Conservation (phyloP, 1,140 invertebrate species). For the Schlechtendalia chinensis region DNA sequence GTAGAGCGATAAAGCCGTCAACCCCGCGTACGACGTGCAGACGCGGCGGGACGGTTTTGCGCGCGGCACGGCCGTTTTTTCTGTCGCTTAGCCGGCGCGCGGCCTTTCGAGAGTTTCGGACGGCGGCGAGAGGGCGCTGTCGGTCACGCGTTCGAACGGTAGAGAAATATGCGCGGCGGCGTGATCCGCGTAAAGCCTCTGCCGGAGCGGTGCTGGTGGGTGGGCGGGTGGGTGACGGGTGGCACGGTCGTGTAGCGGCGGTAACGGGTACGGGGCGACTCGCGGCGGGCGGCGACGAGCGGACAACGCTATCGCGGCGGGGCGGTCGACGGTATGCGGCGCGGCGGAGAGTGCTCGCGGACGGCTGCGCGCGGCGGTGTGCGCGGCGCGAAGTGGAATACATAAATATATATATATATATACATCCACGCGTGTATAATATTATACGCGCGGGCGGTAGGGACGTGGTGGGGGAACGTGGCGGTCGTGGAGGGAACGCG, state of each 20-base stretch:
- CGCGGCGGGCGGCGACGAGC: too few relatives aligned
- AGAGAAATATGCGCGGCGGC: conserved; percentile 5
- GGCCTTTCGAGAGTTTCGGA: neutral
- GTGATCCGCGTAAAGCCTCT: neutral
- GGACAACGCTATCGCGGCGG: too few relatives aligned
- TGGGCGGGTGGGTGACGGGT: too few relatives aligned
- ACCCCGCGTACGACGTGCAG: neutral
- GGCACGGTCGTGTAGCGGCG: too few relatives aligned
- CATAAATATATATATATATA: neutral
- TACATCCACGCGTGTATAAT: too few relatives aligned
- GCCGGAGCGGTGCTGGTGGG: too few relatives aligned
- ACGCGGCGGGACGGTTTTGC: too few relatives aligned
- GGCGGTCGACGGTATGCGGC: too few relatives aligned
- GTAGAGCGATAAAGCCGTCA: conserved; percentile 28
- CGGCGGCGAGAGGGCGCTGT: conserved; percentile 35
- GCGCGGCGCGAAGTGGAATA: conserved; percentile 1
- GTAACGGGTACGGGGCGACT: too few relatives aligned
- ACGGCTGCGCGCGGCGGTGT: neutral
- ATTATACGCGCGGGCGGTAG: neutral
- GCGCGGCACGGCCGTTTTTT: conserved; percentile 26
- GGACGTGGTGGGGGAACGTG: neutral
- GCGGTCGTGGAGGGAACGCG: neutral
- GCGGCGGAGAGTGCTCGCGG: neutral
- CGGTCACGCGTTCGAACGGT: neutral
- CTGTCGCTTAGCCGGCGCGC: too few relatives aligned